Percentiles rank a stretch among this genome's conserved stretches.
Conservation (phyloP, 2,113 vertebrate species). For the Rallus limicola region DNA sequence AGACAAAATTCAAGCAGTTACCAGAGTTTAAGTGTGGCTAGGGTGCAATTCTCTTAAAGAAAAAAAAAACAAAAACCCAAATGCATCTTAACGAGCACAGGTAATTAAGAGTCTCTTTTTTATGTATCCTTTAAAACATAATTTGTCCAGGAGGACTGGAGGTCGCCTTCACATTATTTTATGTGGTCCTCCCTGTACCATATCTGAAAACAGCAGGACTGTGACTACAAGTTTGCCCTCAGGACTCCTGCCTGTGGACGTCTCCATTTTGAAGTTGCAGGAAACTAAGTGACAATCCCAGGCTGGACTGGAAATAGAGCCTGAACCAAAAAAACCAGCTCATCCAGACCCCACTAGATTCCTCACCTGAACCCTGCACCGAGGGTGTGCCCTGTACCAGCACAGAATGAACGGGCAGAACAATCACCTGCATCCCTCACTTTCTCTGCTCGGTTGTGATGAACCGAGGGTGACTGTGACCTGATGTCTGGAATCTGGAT, state of each 20-base stretch:
- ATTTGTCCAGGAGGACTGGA: background rate
- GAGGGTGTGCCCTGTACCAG: background rate
- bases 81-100: background rate
- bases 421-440: background rate
- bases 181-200: background rate
- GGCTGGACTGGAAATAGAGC: background rate
- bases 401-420: background rate
- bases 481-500: background rate
- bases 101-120: constrained; percentile 1
- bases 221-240: background rate
- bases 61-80: background rate
- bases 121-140: background rate
- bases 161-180: background rate
- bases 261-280: background rate
- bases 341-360: fast-evolving
- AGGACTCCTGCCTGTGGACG: background rate
- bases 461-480: background rate
- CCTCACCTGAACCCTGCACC: background rate
- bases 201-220: background rate
- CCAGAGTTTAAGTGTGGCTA: background rate
- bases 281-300: background rate
- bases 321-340: background rate
- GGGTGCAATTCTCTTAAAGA: background rate
- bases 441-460: background rate
- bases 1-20: background rate